Conservation (phyloP, 1,140 invertebrate genomes). For the Maconellicoccus hirsutus region DNA sequence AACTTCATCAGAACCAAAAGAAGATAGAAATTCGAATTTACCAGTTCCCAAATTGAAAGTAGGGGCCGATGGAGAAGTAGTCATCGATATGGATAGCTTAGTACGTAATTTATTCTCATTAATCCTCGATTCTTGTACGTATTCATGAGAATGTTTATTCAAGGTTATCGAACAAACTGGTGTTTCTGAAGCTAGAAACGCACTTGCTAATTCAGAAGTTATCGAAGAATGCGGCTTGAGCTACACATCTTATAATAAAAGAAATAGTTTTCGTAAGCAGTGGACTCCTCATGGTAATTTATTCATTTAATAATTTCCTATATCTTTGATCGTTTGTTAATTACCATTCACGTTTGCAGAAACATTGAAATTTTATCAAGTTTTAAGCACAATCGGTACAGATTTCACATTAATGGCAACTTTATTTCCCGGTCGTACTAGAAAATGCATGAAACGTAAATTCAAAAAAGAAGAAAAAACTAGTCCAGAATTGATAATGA, state of each 20-base stretch:
- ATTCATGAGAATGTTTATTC: background rate
- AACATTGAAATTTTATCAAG: constrained; percentile 74
- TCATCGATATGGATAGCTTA: constrained; percentile 75
- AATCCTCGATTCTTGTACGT: too few species aligned
- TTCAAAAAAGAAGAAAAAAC: constrained; percentile 52
- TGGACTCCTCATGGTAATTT: constrained; percentile 35
- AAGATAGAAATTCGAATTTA: background rate
- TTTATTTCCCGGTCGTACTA: constrained; percentile 62
- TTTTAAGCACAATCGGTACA: constrained; percentile 73
- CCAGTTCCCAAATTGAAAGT: constrained; percentile 49
- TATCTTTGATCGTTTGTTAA: background rate
- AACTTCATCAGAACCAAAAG: background rate
- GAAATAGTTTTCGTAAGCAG: constrained; percentile 30
- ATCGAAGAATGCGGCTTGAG: constrained; percentile 48
- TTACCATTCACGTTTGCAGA: constrained; percentile 39
- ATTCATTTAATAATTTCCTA: constrained; percentile 12
- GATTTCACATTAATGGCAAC: constrained; percentile 79
- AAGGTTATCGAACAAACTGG: constrained; percentile 55
- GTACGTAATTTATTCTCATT: constrained; percentile 34
- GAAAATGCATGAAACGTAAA: constrained; percentile 70
- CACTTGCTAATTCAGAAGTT: constrained; percentile 48
- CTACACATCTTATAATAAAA: constrained; percentile 40
- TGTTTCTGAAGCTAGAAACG: constrained; percentile 46
- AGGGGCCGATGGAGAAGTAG: constrained; percentile 71
- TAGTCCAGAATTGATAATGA: constrained; percentile 43